Evolutionary conservation across 2,113 vertebrate genomes (phyloP).

Genomic region (Heptranchias perlo): DNA sequence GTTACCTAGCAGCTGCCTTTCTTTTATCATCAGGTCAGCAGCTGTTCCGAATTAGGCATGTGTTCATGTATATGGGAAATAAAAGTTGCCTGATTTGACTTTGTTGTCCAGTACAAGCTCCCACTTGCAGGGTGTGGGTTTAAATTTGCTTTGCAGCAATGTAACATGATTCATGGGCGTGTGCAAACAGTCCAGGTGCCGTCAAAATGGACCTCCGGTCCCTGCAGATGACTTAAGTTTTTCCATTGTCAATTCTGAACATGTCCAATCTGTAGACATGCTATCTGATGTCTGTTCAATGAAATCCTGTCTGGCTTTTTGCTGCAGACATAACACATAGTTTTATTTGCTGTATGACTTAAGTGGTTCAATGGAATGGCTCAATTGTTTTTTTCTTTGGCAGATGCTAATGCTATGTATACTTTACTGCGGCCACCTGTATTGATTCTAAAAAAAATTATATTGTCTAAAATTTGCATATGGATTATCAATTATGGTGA

Average conservation of each 20-base stretch:
- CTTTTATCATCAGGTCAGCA: not conserved
- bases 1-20: not conserved
- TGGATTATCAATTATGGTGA: not conserved
- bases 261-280: not conserved
- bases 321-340: not conserved
- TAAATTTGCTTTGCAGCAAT: not conserved
- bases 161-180: not conserved
- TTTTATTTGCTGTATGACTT: not conserved
- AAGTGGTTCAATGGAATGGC: conserved; percentile 5
- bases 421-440: not conserved
- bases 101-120: conserved; percentile 10
- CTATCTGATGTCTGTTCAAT: conserved; percentile 21
- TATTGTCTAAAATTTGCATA: not conserved
- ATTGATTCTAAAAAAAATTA: not conserved
- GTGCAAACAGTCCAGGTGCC: not conserved
- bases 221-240: not conserved
- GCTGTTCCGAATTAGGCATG: conserved; percentile 1
- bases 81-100: not conserved
- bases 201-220: not conserved
- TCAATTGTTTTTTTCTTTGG: not conserved
- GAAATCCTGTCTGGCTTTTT: conserved; percentile 19
- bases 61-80: not conserved
- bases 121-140: not conserved
- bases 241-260: not conserved
- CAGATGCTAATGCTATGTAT: not conserved